A percentile compares a stretch with the other conserved stretches of the same genome.
phyloP scores from a whole-genome alignment of 2,113 vertebrate species.

The Callorhinus ursinus region DNA sequence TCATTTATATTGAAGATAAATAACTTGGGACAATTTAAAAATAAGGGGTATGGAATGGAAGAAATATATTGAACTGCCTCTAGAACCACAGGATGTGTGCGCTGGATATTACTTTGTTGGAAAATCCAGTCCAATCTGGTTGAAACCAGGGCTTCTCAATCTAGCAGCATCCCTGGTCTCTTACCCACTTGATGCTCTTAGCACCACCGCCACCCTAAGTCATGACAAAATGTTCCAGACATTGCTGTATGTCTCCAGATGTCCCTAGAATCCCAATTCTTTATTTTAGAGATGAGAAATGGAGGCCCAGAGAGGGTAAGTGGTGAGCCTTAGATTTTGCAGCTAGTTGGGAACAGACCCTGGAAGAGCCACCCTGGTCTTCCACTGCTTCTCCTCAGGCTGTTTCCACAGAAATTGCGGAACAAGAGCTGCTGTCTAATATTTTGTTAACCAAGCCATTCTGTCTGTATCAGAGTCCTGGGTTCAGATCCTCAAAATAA shows the following conservation, averaged over 20 bases:
- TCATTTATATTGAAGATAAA: neutral
- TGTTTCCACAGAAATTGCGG: neutral
- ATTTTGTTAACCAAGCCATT: neutral
- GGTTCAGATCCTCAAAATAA: neutral
- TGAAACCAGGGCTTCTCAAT: neutral
- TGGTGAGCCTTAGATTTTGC: rapidly evolving
- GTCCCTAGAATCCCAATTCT: neutral
- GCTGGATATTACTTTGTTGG: neutral
- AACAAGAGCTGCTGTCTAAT: neutral
- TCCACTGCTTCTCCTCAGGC: no score
- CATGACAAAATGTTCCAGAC: neutral
- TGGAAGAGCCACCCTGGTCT: no score
- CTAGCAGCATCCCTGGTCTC: neutral
- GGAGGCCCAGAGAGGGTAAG: neutral
- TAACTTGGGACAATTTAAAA: neutral
- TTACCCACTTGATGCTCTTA: rapidly evolving
- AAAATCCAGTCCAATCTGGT: neutral
- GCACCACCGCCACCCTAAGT: rapidly evolving
- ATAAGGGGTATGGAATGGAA: neutral
- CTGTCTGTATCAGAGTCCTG: no score
- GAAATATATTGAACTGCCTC: neutral
- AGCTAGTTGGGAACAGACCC: neutral
- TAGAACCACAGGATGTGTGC: neutral
- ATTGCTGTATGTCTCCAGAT: neutral
- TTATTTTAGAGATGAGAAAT: neutral